Evolutionary conservation across 2,888 invertebrate genomes (phyloP).

Genomic region (Chalcis sispes): DNA sequence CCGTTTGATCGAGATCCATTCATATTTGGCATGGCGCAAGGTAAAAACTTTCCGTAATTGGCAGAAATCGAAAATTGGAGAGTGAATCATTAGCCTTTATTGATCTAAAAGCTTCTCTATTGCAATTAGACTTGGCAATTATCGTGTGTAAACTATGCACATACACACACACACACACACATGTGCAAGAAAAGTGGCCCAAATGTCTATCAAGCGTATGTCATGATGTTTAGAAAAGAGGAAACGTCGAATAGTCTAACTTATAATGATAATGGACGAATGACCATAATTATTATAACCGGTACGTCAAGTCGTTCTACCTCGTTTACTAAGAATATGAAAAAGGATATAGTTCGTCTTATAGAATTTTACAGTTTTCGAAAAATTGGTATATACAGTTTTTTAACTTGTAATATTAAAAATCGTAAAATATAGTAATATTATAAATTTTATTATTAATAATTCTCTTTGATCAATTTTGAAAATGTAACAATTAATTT

Average conservation of each 20-base stretch:
- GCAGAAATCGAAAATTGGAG: slow-evolving; percentile 13
- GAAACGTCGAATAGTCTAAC: background rate
- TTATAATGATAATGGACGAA: slow-evolving; percentile 10
- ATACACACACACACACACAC: background rate
- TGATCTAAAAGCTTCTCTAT: slow-evolving; percentile 21
- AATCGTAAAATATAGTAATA: no score
- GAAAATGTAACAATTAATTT: no score
- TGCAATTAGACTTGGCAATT: background rate
- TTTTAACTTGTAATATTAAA: no score
- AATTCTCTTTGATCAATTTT: no score
- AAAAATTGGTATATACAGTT: no score
- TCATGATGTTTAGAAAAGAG: background rate
- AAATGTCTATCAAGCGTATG: slow-evolving; percentile 17
- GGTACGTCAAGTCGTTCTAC: slow-evolving; percentile 23
- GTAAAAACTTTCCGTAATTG: slow-evolving; percentile 15
- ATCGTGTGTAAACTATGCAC: background rate
- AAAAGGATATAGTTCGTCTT: background rate
- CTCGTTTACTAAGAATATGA: slow-evolving; percentile 13
- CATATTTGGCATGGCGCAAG: background rate
- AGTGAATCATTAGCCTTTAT: slow-evolving; percentile 30
- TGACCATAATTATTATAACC: slow-evolving; percentile 10
- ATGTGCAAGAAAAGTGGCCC: background rate
- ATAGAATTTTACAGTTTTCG: no score
- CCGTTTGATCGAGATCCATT: slow-evolving; percentile 37
- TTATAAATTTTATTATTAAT: no score